phyloP scores from a whole-genome alignment of 2,888 invertebrate genomes.

The Teinopalpus imperialis region DNA sequence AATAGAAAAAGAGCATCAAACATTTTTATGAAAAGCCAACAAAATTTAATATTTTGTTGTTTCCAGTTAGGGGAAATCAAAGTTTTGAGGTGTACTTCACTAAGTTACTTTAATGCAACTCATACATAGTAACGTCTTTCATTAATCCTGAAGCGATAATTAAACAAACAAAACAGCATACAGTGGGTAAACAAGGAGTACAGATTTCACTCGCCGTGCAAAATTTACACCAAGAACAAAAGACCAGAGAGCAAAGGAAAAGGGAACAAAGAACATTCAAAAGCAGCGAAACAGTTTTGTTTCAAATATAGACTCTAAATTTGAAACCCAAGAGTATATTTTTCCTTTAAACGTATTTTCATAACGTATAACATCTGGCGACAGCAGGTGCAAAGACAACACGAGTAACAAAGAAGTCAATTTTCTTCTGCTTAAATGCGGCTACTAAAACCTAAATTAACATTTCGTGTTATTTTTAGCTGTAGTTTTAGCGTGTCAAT shows the following conservation, averaged over 20 bases:
- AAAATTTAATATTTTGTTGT: no score
- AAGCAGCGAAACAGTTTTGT: constrained; percentile 6
- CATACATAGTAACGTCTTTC: no score
- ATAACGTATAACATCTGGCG: constrained; percentile 7
- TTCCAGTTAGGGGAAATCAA: no score
- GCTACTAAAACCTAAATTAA: no score
- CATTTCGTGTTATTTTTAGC: no score
- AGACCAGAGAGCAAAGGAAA: constrained; percentile 26
- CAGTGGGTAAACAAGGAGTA: constrained; percentile 1
- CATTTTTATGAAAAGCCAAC: no score
- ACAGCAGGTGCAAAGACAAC: constrained; percentile 51
- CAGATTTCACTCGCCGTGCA: constrained; percentile 7
- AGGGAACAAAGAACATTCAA: constrained; percentile 26
- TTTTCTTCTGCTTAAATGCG: no score
- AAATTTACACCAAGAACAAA: constrained; percentile 22
- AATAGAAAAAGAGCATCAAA: no score
- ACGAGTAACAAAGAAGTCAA: constrained; percentile 32
- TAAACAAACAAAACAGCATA: constrained; percentile 6
- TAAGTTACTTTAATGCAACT: no score
- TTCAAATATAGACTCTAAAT: constrained; percentile 6
- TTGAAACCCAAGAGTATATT: background rate
- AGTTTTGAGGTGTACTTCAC: no score
- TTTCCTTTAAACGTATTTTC: background rate
- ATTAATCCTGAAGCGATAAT: background rate
- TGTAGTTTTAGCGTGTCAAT: no score